Evolutionary conservation across 2,888 invertebrate species (phyloP).

Genomic region (Conistra vaccinii): DNA sequence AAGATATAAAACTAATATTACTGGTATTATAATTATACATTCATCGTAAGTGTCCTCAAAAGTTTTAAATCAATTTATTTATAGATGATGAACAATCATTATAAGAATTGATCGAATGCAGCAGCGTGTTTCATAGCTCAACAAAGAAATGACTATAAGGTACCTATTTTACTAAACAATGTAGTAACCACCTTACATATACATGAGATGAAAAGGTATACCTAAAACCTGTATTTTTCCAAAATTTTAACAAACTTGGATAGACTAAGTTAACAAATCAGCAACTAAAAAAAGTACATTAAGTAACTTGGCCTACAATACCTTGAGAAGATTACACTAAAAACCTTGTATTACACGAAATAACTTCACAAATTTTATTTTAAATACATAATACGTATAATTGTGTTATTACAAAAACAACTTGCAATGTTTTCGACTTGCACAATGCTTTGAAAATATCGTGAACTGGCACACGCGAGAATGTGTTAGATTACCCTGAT

Average conservation of each 20-base stretch:
- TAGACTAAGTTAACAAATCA: conserved; percentile 15
- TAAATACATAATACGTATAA: conserved; percentile 57
- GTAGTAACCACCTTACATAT: too few species aligned
- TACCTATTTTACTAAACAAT: too few species aligned
- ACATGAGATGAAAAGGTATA: too few species aligned
- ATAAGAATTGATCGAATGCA: not conserved
- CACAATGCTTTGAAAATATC: conserved; percentile 57
- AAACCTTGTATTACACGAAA: conserved; percentile 43
- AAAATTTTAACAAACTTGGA: too few species aligned
- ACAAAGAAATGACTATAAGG: not conserved
- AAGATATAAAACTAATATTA: conserved; percentile 35
- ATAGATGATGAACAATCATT: conserved; percentile 9
- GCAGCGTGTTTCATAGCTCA: not conserved
- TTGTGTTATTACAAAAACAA: conserved; percentile 52
- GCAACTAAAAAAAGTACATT: not conserved
- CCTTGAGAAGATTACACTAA: conserved; percentile 33
- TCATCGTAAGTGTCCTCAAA: conserved; percentile 9
- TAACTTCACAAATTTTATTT: conserved; percentile 46
- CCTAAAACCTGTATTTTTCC: too few species aligned
- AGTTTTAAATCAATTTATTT: conserved; percentile 21
- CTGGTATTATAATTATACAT: conserved; percentile 27
- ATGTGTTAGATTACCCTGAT: conserved; percentile 54
- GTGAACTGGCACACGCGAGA: conserved; percentile 52
- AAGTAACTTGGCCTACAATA: conserved; percentile 19
- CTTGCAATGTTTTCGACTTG: conserved; percentile 54